phyloP scores from a whole-genome alignment of 2,888 invertebrate species.

The Chrysolina oricalcia region DNA sequence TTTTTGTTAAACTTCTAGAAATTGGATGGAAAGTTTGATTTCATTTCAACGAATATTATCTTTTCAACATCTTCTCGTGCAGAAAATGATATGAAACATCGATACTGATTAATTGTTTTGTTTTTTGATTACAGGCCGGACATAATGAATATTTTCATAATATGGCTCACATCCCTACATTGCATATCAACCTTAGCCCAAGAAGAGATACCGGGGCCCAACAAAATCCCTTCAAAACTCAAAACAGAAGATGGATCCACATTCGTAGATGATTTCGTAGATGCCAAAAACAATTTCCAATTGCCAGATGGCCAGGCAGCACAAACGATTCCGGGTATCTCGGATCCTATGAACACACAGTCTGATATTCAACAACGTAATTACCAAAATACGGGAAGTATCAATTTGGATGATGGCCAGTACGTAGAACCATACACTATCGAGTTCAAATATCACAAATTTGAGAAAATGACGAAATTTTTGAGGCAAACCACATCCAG shows the following conservation, averaged over 20 bases:
- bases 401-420: slow-evolving; percentile 52
- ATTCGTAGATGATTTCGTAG: neutral
- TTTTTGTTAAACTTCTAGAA: no score
- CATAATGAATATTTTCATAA: slow-evolving; percentile 8
- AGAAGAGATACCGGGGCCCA: neutral
- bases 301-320: neutral
- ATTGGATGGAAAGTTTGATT: no score
- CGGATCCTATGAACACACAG: slow-evolving; percentile 24
- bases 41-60: no score
- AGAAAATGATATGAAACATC: neutral
- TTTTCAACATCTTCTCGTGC: no score
- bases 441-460: slow-evolving; percentile 90
- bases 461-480: slow-evolving; percentile 88
- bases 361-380: slow-evolving; percentile 56
- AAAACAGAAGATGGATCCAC: slow-evolving; percentile 9
- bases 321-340: slow-evolving; percentile 7
- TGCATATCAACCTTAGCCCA: neutral
- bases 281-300: slow-evolving; percentile 19
- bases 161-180: slow-evolving; percentile 16
- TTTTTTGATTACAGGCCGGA: neutral
- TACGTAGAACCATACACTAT: slow-evolving; percentile 69
- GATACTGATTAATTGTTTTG: neutral
- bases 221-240: slow-evolving; percentile 10
- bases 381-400: slow-evolving; percentile 52
- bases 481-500: slow-evolving; percentile 85